These are phyloP conservation scores for Cyclura pinguis DNA, from an alignment of 2,797 vertebrate species.

Conservation along the genomic window DNA sequence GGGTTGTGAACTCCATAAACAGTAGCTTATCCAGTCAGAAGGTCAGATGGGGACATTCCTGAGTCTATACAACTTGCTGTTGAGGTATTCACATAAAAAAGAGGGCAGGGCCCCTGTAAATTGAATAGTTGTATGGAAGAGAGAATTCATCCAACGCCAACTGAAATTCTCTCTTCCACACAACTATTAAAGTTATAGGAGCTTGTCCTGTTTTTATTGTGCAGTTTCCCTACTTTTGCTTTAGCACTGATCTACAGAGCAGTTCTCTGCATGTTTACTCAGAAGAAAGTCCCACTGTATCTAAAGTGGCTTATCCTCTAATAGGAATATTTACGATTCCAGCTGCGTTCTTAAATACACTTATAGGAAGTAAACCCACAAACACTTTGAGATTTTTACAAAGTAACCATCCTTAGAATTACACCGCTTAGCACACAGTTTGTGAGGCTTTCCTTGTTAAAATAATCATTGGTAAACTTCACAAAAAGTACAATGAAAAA, in stretches of 20 bases:
- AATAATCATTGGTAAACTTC: rapidly evolving
- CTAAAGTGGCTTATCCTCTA: too few relatives aligned
- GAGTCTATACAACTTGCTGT: not conserved
- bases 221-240: too few relatives aligned
- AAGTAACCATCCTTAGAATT: not conserved
- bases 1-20: not conserved
- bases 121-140: too few relatives aligned
- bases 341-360: not conserved
- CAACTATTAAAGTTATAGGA: too few relatives aligned
- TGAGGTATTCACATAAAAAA: too few relatives aligned
- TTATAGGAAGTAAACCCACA: not conserved
- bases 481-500: not conserved
- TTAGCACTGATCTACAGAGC: not conserved
- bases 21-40: not conserved
- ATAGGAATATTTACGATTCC: not conserved
- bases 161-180: too few relatives aligned
- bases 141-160: too few relatives aligned
- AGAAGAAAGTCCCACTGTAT: not conserved
- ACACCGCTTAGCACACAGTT: not conserved
- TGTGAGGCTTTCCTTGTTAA: not conserved
- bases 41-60: not conserved
- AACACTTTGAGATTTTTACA: not conserved
- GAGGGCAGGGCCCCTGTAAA: too few relatives aligned
- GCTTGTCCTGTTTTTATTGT: too few relatives aligned
- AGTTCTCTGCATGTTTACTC: not conserved